These are phyloP conservation scores for Coturnix japonica DNA, from an alignment of 2,113 vertebrate genomes.

Conservation along the genomic window DNA sequence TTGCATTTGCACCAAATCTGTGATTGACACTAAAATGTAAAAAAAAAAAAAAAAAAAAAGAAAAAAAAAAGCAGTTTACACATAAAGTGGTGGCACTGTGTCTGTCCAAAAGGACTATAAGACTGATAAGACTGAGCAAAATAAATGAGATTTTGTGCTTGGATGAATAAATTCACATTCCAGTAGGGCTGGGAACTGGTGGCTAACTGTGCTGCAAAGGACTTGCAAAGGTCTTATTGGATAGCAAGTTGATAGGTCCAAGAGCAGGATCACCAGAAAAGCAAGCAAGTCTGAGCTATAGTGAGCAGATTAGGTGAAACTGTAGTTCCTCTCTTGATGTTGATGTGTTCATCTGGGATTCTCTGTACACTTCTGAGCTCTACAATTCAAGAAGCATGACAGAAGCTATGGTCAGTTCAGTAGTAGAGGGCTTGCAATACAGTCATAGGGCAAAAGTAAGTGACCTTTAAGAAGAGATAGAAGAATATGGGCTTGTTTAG, in stretches of 20 bases:
- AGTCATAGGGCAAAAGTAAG: not conserved
- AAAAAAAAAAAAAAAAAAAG: too few species aligned
- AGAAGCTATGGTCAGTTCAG: not conserved
- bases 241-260: not conserved
- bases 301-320: not conserved
- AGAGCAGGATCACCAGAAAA: not conserved
- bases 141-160: not conserved
- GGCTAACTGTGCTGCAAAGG: not conserved
- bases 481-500: not conserved
- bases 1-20: too few species aligned
- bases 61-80: not conserved
- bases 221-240: not conserved
- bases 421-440: not conserved
- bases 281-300: not conserved
- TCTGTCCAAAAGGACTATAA: not conserved
- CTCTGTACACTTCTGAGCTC: not conserved
- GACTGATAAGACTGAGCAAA: not conserved
- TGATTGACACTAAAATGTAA: too few species aligned
- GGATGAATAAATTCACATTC: not conserved
- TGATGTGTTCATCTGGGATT: not conserved
- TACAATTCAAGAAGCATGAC: not conserved
- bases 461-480: slow-evolving; percentile 10
- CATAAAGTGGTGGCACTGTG: not conserved
- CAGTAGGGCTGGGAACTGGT: not conserved
- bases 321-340: not conserved